Evolutionary conservation across 2,113 vertebrate genomes (phyloP), one percentile per base, ranked within the genome.

Genomic region (Catharus bicknelli): DNA sequence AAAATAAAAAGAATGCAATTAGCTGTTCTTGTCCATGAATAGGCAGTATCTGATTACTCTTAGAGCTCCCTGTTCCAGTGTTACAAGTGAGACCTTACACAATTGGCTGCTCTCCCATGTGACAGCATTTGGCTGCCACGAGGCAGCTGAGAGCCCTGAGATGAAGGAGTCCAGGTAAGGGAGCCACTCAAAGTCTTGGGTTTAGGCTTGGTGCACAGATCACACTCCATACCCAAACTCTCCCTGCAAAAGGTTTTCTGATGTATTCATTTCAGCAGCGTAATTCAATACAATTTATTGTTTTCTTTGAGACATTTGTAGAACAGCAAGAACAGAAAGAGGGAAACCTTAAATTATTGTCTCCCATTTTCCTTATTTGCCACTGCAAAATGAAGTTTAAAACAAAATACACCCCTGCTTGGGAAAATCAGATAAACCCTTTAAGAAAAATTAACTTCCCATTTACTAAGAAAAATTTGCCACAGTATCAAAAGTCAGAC

Each of bases 61-160:
- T 30, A 36, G 40, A 50, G 54, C n/a, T 78, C 38, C 1, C 45
- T 63, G 9, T 85, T 75, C 10, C 32, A 26, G 69, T 8, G 36
- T 43, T 47, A 34, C 0, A 9, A 78, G 42, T 0, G 3, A 70
- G 74, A 11, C 40, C 61, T 88, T 7, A 2, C 10, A 26, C n/a
- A 40, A 40, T 1, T 30, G 43, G 51, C 55, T 79, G 54, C 53
- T 82, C 70, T 84, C n/a, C 50, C 25, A 61, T 0, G 1, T 47
- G n/a, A 13, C 0, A 0, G 23, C 27, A 63, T 76, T 30, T 36
- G 59, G 13, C 50, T 43, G 40, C 32, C 67, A 25, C 0, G 0
- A 62, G 62, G 53, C 61, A 53, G 50, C 67, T 73, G 67, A 66
- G 16, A 45, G 16, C 34, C 50, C 17, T 2, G 4, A 66, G 18